Base-by-base conservation (phyloP, 2,797 vertebrate genomes). In the Vultur gryphus region DNA sequence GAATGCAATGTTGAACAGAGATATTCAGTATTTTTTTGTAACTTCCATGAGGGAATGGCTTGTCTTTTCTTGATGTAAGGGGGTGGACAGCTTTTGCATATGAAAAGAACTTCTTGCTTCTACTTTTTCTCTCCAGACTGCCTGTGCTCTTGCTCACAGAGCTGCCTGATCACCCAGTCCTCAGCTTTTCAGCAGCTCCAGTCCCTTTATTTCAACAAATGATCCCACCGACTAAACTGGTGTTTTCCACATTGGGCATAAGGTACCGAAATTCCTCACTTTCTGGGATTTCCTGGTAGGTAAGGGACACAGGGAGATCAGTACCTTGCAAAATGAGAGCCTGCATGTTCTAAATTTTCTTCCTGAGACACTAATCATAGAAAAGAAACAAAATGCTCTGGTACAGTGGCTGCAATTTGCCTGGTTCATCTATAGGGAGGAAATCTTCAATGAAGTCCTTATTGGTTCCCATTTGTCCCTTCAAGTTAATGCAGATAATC, bases 21-120 rank as follows among this genome's bases (percentile, higher is more conserved):
- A 33, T 62, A 16, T 70, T 95, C 67, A 44, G 39, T 39, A 8
- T 14, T 55, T 80, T 95, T 92, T 79, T 54, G 21, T 70, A 64
- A 43, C 37, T 89, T 95, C 52, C 72, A 54, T 6, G 10, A 75
- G 13, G 70, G 75, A 92, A 92, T 89, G 64, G 49, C 49, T 82
- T 91, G 48, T 97, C 26, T n/a, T 89, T 92, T 83, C 84, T 87
- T 93, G 66, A 84, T 87, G 55, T 89, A 92, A 93, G 94, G 91
- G 87, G 84, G 93, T 86, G 91, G 79, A 96, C 95, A 95, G 95
- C 17, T 96, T 96, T 95, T 89, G 84, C 87, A 75, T 65, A 57
- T 43, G 72, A 89, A 82, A 96, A 87, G 65, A 95, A 72, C 28
- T 83, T 87, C 55, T 94, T 85, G 48, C 57, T 90, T 94, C 69